Base-by-base conservation (phyloP, 1,140 invertebrate species). In the Leptinotarsa lineolata region DNA sequence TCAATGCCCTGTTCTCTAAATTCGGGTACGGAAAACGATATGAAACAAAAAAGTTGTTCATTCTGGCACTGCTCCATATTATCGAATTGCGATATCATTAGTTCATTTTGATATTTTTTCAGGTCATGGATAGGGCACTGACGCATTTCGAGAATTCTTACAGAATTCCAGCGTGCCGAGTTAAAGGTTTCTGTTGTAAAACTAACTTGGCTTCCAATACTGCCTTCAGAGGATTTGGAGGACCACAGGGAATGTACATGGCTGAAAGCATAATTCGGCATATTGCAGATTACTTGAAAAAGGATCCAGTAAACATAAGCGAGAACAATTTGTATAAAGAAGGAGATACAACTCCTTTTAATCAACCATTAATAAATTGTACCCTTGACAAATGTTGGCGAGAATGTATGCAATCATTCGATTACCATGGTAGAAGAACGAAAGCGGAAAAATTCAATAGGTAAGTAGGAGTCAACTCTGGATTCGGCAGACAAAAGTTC, bases 181-280 rank as follows among this genome's bases (percentile, higher is more conserved):
- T 93, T 1, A 86, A 83, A 8, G 94, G 92, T 1, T 90, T 90
- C 77, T 81, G 90, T 2, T 96, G 95, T 80, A 93, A 90, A 84
- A 97, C 95, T 0, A 96, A 97, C 87, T 82, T 96, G 21, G 90
- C 94, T 0, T 94, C 95, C 0, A 97, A 96, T 79, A 97, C 95
- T 0, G 95, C 95, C 5, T 97, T 96, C 80, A 85, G 95, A 76
- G 95, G 95, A 16, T 97, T 96, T 82, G 95, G 95, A 15, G 94
- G 91, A 0, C 95, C 95, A 0, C 95, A 97, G 84, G 94, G 92
- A 39, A 96, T 96, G 94, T 92, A 95, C 81, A 87, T 90, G 2
- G 91, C 88, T 1, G 95, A 97, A 86, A 90, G 88, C 75, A 91
- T 95, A 59, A 88, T 95, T 22, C 86, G 91, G 64, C 90, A 94